Base-by-base conservation (phyloP, 2,113 vertebrate species). In the Hystrix brachyura region DNA sequence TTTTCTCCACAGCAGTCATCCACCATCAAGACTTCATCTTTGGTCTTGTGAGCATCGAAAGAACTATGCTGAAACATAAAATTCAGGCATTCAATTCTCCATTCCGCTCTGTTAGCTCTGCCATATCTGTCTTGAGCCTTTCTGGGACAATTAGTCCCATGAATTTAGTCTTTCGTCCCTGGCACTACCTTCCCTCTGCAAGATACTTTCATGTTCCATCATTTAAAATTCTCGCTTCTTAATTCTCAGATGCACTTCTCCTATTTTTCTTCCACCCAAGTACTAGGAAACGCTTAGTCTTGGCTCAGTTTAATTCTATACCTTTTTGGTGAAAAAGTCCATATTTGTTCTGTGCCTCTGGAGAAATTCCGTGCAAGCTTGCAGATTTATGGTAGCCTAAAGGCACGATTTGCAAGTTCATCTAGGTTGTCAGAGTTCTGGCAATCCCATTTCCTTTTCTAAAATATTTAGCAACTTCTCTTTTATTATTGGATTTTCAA, bases 401-500 rank as follows among this genome's bases (percentile, higher is more conserved):
- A 34, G 64, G 55, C 34, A 29, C 65, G 59, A 55, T 87, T 85
- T 79, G 60, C 57, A 72, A 25, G 69, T 13, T 86, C 19, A 83
- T 23, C 60, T 17, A 34, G 0, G 5, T 69, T 60, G 67, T 94
- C 14, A 51, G 72, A 95, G 15, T 85, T 90, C 64, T 94, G 18
- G 23, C 4, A 29, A 48, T 57, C 5, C 18, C 27, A 12, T 76
- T 59, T 19, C 14, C 55, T 74, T 87, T 74, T 5, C 5, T 27
- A 43, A 82, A 80, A 80, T 60, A 82, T 60, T 79, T 74, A 43
- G 18, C 80, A 67, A 5, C 14, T 64, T 91, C 34, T 85, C 55
- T 86, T 78, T 91, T 64, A 84, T 85, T 88, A 27, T 71, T 48
- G 48, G 86, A 83, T 93, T 27, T 94, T 18, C 14, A 67, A 46